These are phyloP conservation scores for Leptinotarsa tumamoca DNA, from an alignment of 2,888 invertebrate species.

Conservation along the genomic window DNA sequence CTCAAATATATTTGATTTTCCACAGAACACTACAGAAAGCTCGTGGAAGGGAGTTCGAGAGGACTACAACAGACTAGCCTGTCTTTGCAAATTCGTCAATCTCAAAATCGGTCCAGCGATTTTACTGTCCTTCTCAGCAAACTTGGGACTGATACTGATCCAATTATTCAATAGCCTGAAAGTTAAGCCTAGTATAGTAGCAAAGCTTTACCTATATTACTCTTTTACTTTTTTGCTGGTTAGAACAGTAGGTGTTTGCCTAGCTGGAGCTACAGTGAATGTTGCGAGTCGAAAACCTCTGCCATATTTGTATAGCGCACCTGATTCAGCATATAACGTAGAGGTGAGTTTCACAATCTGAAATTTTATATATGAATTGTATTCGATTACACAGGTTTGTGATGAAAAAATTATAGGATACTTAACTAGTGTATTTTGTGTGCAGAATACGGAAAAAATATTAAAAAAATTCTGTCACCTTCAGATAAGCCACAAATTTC, in stretches of 20 bases:
- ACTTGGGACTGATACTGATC: constrained; percentile 51
- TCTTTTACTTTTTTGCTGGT: constrained; percentile 29
- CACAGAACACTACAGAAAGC: constrained; percentile 39
- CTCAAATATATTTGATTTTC: background rate
- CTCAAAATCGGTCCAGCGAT: constrained; percentile 47
- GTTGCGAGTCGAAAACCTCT: constrained; percentile 66
- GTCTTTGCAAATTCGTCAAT: constrained; percentile 49
- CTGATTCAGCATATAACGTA: constrained; percentile 49
- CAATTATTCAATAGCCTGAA: constrained; percentile 48
- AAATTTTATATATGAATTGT: no score
- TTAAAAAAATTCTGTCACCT: no score
- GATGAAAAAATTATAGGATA: no score
- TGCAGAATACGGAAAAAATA: no score
- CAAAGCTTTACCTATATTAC: constrained; percentile 31
- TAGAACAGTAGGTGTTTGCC: constrained; percentile 71
- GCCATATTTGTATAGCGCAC: constrained; percentile 48
- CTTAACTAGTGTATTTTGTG: no score
- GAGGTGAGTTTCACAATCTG: constrained; percentile 30
- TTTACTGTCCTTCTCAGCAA: constrained; percentile 50
- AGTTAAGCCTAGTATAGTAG: background rate
- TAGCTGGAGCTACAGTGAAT: constrained; percentile 71
- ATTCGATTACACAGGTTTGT: no score
- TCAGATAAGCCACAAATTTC: no score
- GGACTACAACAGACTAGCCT: constrained; percentile 50
- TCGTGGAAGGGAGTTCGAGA: constrained; percentile 50